A percentile compares a stretch with the other conserved stretches of the same genome.
Conservation (phyloP, 2,113 vertebrate genomes). For the Colaptes auratus region DNA sequence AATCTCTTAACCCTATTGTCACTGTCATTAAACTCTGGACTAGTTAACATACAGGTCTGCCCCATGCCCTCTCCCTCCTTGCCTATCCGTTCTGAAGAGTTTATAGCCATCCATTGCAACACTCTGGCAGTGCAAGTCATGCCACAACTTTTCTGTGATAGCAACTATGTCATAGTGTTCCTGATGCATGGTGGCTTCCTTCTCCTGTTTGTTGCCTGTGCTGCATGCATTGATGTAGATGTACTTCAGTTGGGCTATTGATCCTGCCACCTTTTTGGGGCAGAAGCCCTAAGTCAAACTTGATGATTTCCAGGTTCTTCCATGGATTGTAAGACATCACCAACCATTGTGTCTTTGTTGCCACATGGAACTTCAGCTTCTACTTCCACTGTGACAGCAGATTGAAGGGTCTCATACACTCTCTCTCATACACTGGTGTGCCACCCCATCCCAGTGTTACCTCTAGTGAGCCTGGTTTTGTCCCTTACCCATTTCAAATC, state of each 20-base stretch:
- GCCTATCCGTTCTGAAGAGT: not conserved
- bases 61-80: not conserved
- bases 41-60: not conserved
- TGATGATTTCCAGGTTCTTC: not conserved
- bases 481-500: not conserved
- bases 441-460: not conserved
- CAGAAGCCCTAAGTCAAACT: fast-evolving
- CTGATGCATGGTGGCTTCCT: not conserved
- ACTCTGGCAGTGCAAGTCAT: not conserved
- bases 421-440: not conserved
- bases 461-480: not conserved
- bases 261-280: not conserved
- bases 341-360: not conserved
- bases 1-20: not conserved
- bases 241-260: not conserved
- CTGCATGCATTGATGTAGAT: not conserved
- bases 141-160: not conserved
- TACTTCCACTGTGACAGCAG: not conserved
- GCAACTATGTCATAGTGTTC: not conserved
- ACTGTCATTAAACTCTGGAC: not conserved
- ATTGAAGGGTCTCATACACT: not conserved
- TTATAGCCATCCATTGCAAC: not conserved
- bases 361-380: not conserved
- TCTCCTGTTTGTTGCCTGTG: not conserved
- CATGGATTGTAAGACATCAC: not conserved